Base-by-base conservation (phyloP, 2,888 invertebrate genomes). In the Drosophila nr. fundita region DNA sequence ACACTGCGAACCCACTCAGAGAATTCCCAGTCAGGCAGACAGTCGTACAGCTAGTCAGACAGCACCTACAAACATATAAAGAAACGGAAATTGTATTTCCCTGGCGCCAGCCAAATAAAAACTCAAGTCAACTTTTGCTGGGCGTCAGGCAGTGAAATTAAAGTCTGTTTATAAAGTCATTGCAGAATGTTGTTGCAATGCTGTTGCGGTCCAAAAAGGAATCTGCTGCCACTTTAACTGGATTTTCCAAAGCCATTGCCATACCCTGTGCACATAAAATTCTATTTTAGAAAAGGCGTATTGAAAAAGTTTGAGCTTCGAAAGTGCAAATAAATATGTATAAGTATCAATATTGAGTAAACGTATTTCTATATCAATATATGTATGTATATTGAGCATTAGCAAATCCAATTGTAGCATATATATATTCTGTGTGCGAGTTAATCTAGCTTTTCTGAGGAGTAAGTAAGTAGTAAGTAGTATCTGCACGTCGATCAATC, bases 141-240 rank as follows among this genome's bases (percentile, higher is more conserved):
- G 30, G 45, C 52, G 68, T 40, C 54, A 42, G 65, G 50, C 60
- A 77, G 74, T 59, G 73, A 83, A 80, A 87, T 90, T 80, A 83
- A 89, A 91, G 87, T 84, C 80, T 89, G 89, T 87, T 87, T 87
- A 90, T 90, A 82, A 87, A 87, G 87, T 75, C 84, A 87, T 90
- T 89, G 80, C 78, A 58, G 76, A 70, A 65, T 68, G 74, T 76
- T 58, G 73, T 57, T 76, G 83, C 80, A 73, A 59, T 72, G 60
- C 48, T 50, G 66, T 55, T 79, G 86, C 68, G 85, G 66, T 76
- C 50, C 58, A 55, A 55, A 53, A 55, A 55, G 65, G 59, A 82
- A 66, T 83, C 76, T 63, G 64, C 42, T 50, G 63, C 55, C 64
- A 73, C 59, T 76, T 63, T 50, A 61, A 32, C 49, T 40, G 38